phyloP scores from a whole-genome alignment of 2,888 invertebrate genomes.

The Limnephilus auricula region DNA sequence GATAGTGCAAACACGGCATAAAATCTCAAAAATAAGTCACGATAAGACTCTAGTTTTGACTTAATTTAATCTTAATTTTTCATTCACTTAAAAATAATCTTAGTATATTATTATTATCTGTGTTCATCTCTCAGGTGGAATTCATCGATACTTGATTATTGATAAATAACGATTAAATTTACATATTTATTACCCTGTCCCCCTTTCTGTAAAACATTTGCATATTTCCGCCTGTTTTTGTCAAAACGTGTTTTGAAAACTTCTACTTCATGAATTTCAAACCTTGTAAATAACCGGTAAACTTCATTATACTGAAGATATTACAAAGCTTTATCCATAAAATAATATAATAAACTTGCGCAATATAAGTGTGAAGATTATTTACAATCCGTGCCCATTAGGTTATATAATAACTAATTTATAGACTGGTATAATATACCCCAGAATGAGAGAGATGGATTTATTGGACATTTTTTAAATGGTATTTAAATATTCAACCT shows the following conservation, averaged over 20 bases:
- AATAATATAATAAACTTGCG: not conserved
- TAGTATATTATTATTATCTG: not conserved
- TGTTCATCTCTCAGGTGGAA: not conserved
- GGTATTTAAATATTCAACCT: no score
- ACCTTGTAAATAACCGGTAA: not conserved
- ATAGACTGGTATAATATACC: no score
- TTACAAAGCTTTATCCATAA: not conserved
- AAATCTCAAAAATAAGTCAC: not conserved
- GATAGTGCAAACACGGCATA: no score
- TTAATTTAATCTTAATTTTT: not conserved
- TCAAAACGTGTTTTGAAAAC: not conserved
- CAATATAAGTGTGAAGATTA: not conserved
- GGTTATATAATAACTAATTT: not conserved
- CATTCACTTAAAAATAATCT: not conserved
- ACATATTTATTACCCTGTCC: not conserved
- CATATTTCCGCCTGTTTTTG: not conserved
- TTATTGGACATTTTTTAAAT: no score
- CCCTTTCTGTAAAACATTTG: not conserved
- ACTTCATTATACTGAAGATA: not conserved
- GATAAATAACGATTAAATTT: not conserved
- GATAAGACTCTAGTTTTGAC: no score
- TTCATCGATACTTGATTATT: not conserved
- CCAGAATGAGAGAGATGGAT: no score
- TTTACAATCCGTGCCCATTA: not conserved
- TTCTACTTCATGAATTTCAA: not conserved